Percentiles rank a stretch among this genome's conserved stretches.
Conservation (phyloP, 2,113 vertebrate species). For the Dryoscopus gambensis region DNA sequence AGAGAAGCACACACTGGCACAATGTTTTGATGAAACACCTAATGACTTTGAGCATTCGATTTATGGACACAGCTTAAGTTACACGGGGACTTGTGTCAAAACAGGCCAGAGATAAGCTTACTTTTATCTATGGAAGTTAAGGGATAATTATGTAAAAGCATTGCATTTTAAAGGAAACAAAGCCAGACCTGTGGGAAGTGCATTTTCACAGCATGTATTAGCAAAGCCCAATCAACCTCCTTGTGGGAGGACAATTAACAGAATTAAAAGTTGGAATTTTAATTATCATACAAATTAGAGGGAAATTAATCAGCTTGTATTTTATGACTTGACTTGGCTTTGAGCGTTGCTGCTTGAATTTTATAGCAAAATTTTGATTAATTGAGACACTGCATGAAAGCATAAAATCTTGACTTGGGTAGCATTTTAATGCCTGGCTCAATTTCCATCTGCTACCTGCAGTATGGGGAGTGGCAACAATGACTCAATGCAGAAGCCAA, state of each 20-base stretch:
- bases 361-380: conserved; percentile 74
- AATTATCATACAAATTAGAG: conserved; percentile 82
- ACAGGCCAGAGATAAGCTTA: conserved; percentile 33
- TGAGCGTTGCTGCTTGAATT: conserved; percentile 41
- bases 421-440: not conserved
- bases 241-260: conserved; percentile 74
- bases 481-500: not conserved
- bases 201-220: conserved; percentile 51
- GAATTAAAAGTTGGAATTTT: conserved; percentile 78
- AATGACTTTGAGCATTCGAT: conserved; percentile 58
- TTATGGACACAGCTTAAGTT: conserved; percentile 49
- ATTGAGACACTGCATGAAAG: conserved; percentile 68
- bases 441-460: not conserved
- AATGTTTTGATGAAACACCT: conserved; percentile 41
- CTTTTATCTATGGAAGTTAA: conserved; percentile 60
- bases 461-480: not conserved
- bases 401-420: conserved; percentile 29
- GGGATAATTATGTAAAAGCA: conserved; percentile 47
- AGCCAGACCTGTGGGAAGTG: conserved; percentile 57
- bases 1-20: not conserved
- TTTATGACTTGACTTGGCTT: conserved; percentile 64
- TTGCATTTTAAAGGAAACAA: conserved; percentile 51
- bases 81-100: conserved; percentile 20
- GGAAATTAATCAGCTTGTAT: conserved; percentile 76
- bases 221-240: conserved; percentile 72